Evolutionary conservation across 1,140 invertebrate species (phyloP).

Genomic region (Drosophila paulistorum): DNA sequence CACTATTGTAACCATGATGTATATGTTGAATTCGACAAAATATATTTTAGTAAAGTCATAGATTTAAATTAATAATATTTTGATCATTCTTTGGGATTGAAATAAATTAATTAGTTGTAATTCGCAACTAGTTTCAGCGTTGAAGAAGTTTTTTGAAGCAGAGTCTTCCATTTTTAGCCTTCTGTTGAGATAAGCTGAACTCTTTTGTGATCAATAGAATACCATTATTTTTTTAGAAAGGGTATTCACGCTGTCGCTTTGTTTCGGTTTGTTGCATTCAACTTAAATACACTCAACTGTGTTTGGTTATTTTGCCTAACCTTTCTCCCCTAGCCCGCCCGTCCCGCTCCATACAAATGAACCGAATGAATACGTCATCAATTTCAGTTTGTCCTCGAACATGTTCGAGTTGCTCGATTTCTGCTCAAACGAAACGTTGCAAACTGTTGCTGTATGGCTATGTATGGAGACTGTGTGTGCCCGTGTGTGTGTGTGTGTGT

Average conservation of each 20-base stretch:
- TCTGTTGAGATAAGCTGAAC: too few relatives aligned
- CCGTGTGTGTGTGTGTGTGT: too few relatives aligned
- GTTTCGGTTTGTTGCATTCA: conserved; percentile 32
- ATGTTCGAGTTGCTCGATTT: conserved; percentile 39
- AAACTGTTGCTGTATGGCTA: conserved; percentile 64
- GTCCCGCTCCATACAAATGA: conserved; percentile 2
- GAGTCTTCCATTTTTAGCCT: too few relatives aligned
- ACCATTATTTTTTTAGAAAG: not conserved
- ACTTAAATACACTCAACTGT: not conserved
- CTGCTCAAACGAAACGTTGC: conserved; percentile 43
- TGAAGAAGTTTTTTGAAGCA: too few relatives aligned
- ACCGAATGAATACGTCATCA: conserved; percentile 54
- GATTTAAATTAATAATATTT: too few relatives aligned
- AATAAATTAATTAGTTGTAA: too few relatives aligned
- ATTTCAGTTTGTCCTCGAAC: conserved; percentile 36
- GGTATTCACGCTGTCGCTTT: conserved; percentile 61
- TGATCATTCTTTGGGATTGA: too few relatives aligned
- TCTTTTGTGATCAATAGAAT: too few relatives aligned
- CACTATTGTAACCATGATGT: too few relatives aligned
- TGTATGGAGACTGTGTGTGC: conserved; percentile 7
- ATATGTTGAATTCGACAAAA: too few relatives aligned
- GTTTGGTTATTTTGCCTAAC: conserved; percentile 4
- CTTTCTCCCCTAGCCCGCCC: not conserved
- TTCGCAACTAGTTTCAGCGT: too few relatives aligned
- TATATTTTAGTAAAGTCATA: too few relatives aligned